These are phyloP conservation scores for Lacanobia oleracea DNA, from an alignment of 2,888 invertebrate genomes.

Conservation along the genomic window DNA sequence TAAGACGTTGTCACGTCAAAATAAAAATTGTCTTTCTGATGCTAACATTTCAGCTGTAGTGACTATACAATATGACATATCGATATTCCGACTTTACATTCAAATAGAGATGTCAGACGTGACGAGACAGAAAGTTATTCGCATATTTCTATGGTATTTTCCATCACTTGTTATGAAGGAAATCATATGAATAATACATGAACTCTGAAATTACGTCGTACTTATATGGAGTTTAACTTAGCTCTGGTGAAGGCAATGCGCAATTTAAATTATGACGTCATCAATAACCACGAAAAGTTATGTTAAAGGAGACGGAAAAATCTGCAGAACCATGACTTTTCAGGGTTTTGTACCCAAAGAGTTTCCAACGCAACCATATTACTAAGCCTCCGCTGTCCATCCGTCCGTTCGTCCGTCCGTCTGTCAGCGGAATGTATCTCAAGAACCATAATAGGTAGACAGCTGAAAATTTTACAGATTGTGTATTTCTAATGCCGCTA, in stretches of 20 bases:
- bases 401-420: no score
- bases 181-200: slow-evolving; percentile 54
- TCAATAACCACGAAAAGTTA: neutral
- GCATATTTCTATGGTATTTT: slow-evolving; percentile 49
- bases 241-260: neutral
- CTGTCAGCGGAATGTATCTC: no score
- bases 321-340: no score
- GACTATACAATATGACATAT: neutral
- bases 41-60: neutral
- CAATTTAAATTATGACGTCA: slow-evolving; percentile 9
- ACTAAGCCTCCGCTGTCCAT: no score
- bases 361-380: no score
- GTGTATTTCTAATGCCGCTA: no score
- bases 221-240: neutral
- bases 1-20: no score
- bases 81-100: slow-evolving; percentile 2
- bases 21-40: no score
- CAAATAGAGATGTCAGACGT: slow-evolving; percentile 15
- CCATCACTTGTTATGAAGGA: slow-evolving; percentile 46
- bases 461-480: no score
- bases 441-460: no score
- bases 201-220: slow-evolving; percentile 35
- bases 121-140: slow-evolving; percentile 39
- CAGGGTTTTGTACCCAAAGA: no score
- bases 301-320: neutral